Base-by-base conservation (phyloP, 2,797 vertebrate genomes). In the Mus spretus region DNA sequence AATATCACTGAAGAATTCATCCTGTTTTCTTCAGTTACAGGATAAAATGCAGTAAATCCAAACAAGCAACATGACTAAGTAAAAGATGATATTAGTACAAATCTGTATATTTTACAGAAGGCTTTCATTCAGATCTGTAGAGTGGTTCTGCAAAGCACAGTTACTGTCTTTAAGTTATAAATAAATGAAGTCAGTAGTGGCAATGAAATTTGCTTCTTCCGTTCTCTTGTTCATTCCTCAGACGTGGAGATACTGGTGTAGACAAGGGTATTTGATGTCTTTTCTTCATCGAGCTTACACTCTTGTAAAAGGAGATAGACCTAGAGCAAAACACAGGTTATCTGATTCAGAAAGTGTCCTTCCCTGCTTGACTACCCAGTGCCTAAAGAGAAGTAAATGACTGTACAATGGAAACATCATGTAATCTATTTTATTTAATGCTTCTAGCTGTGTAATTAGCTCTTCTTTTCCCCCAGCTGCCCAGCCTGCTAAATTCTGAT, bases 41-140 rank as follows among this genome's bases (percentile, higher is more conserved):
- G 86, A 86, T 47, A 91, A 93, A 96, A 83, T 61, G 61, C 65
- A 97, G 75, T 74, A 79, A 90, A 50, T 55, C 37, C 34, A 79
- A 26, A 40, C 82, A 91, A 75, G 61, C 22, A 79, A 67, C 59
- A 77, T 90, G 53, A 82, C 55, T 95, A 70, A 59, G 65, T 70
- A 93, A 86, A 96, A 82, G 47, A 57, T 55, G 20, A 12, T 65
- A 50, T 82, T 94, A 78, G 34, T 80, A 34, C 83, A 87, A 87
- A 89, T 80, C 34, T 72, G 91, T 24, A 63, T 1, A 93, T n/a
- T 91, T 72, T 86, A 26, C 19, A 63, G 93, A 47, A 83, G 59
- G 34, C 3, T 57, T 95, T 97, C 80, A 3, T 61, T 92, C 72
- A n/a, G 63, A 72, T 94, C 80, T 65, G 82, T 65, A 70, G 11